These are phyloP conservation scores for Diachasmimorpha longicaudata DNA, from an alignment of 1,140 invertebrate species.

Conservation along the genomic window DNA sequence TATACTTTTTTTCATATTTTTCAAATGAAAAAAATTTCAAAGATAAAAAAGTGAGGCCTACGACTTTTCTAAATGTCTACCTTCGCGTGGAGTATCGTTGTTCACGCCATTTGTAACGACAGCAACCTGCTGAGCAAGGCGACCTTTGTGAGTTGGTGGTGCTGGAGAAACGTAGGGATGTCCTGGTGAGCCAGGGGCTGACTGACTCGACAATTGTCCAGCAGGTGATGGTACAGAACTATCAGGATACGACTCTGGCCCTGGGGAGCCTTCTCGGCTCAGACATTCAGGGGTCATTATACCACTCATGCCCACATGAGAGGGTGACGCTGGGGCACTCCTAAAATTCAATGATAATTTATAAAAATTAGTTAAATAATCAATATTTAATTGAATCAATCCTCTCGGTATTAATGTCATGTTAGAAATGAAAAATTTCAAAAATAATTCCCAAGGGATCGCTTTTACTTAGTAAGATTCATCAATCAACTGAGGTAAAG, in stretches of 20 bases:
- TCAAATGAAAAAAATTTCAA: conserved; percentile 1
- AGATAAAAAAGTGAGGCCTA: neutral
- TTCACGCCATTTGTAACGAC: conserved; percentile 70
- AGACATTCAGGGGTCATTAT: conserved; percentile 88
- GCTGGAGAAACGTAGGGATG: conserved; percentile 62
- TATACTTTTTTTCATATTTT: too few species aligned
- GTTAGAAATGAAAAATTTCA: too few species aligned
- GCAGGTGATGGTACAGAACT: conserved; percentile 63
- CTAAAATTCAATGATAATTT: conserved; percentile 56
- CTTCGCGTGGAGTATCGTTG: conserved; percentile 65
- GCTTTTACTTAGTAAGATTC: too few species aligned
- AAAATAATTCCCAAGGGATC: too few species aligned
- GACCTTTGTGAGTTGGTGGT: conserved; percentile 61
- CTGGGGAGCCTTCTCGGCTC: conserved; percentile 83
- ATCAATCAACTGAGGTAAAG: too few species aligned
- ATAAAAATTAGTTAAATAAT: too few species aligned
- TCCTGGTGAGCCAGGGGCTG: conserved; percentile 74
- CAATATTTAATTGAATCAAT: too few species aligned
- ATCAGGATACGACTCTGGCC: conserved; percentile 69
- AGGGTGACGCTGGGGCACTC: conserved; percentile 92
- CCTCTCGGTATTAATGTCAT: too few species aligned
- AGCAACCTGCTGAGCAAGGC: conserved; percentile 68
- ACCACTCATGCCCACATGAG: conserved; percentile 83
- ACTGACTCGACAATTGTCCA: conserved; percentile 69
- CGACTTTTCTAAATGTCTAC: conserved; percentile 40